Evolutionary conservation across 2,888 invertebrate species (phyloP).

Genomic region (Hirtodrosophila confusa): DNA sequence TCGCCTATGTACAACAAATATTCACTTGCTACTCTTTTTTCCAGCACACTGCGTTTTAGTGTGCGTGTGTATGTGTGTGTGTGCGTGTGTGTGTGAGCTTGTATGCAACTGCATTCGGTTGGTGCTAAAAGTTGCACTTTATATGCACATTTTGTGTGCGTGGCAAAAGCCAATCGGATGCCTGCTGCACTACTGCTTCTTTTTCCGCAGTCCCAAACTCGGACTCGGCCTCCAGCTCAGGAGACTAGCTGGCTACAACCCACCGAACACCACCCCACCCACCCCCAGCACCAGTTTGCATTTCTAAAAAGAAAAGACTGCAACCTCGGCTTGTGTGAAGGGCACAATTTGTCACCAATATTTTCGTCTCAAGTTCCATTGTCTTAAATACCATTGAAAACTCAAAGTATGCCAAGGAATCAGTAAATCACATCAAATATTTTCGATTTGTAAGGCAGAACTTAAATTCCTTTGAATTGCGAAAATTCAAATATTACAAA

Average conservation of each 20-base stretch:
- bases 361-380: neutral
- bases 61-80: slow-evolving; percentile 22
- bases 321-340: neutral
- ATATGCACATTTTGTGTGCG: slow-evolving; percentile 81
- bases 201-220: slow-evolving; percentile 53
- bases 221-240: slow-evolving; percentile 17
- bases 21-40: slow-evolving; percentile 70
- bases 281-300: slow-evolving; percentile 1
- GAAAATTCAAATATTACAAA: no score
- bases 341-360: slow-evolving; percentile 1
- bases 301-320: slow-evolving; percentile 26
- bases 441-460: no score
- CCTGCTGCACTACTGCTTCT: slow-evolving; percentile 64
- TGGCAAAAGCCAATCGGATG: slow-evolving; percentile 78
- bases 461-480: no score
- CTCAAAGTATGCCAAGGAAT: slow-evolving; percentile 1
- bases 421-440: no score
- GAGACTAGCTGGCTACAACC: slow-evolving; percentile 5
- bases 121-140: slow-evolving; percentile 82
- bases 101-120: slow-evolving; percentile 80
- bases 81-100: slow-evolving; percentile 18
- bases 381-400: neutral
- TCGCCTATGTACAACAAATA: slow-evolving; percentile 71
- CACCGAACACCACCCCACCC: neutral
- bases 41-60: slow-evolving; percentile 41